Conservation (phyloP, 2,113 vertebrate genomes). For the Albula goreensis region DNA sequence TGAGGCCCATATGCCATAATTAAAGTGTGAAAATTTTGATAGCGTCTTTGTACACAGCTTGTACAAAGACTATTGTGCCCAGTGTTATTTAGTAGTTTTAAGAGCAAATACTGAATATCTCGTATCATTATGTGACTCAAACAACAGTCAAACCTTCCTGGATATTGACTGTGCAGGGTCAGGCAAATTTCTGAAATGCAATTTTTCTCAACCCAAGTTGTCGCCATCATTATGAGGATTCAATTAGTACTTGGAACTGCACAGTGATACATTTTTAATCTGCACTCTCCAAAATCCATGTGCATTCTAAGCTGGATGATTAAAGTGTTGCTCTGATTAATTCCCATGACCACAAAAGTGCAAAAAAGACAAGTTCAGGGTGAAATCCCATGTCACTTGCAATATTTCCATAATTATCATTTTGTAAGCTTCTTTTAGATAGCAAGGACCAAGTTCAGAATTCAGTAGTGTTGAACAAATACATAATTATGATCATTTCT, state of each 20-base stretch:
- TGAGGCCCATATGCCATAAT: not conserved
- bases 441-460: not conserved
- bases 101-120: not conserved
- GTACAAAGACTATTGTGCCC: too few relatives aligned
- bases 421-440: not conserved
- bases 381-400: not conserved
- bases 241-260: not conserved
- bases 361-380: conserved; percentile 39
- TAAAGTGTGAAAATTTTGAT: not conserved
- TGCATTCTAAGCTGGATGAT: conserved; percentile 49
- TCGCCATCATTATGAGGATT: not conserved
- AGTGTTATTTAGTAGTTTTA: not conserved
- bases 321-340: conserved; percentile 46
- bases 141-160: not conserved
- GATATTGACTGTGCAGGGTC: not conserved
- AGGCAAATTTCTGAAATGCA: not conserved
- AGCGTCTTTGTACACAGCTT: too few relatives aligned
- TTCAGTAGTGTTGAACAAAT: not conserved
- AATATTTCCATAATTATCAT: not conserved
- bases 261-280: conserved; percentile 41
- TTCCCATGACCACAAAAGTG: conserved; percentile 38
- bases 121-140: not conserved
- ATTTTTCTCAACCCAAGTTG: not conserved
- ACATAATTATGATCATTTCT: not conserved
- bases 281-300: conserved; percentile 33